Percentiles rank a stretch among this genome's conserved stretches.
Evolutionary conservation across 2,888 invertebrate species (phyloP).

Genomic region (Gonocerus acuteangulatus): DNA sequence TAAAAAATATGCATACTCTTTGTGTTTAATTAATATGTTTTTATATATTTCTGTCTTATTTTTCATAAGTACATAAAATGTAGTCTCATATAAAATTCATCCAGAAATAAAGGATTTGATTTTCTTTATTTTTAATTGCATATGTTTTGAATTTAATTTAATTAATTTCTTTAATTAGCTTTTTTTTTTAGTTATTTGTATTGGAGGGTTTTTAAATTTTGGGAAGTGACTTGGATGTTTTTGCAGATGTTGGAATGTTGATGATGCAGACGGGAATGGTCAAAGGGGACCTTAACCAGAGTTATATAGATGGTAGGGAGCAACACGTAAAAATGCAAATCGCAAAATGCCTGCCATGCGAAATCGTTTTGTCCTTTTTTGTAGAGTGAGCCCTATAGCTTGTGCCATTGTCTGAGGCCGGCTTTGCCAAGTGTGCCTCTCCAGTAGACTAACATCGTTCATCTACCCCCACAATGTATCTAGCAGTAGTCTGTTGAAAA

Average conservation of each 20-base stretch:
- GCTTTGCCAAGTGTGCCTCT: conserved; percentile 29
- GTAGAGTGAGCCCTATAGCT: conserved; percentile 35
- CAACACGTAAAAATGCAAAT: conserved; percentile 30
- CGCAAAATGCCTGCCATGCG: conserved; percentile 30
- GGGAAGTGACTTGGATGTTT: conserved; percentile 42
- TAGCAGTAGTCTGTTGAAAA: too few relatives aligned
- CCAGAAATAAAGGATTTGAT: too few relatives aligned
- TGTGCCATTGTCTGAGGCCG: conserved; percentile 31
- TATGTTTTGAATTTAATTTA: too few relatives aligned
- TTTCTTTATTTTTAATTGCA: too few relatives aligned
- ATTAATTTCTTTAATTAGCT: neutral
- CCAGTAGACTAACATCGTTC: neutral
- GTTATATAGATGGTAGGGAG: conserved; percentile 41
- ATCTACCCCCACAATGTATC: too few relatives aligned
- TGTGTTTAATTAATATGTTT: too few relatives aligned
- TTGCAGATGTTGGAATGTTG: conserved; percentile 94
- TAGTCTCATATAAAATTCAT: too few relatives aligned
- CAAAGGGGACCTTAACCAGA: conserved; percentile 66
- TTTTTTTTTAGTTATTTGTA: neutral
- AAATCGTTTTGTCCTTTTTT: conserved; percentile 29
- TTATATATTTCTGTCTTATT: too few relatives aligned
- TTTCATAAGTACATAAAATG: too few relatives aligned
- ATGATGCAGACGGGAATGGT: conserved; percentile 95
- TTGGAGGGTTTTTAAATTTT: conserved; percentile 3
- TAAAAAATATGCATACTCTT: too few relatives aligned